Evolutionary conservation across 1,140 invertebrate genomes (phyloP), one percentile per base, ranked within the genome.

Genomic region (Neodiprion pinetum): DNA sequence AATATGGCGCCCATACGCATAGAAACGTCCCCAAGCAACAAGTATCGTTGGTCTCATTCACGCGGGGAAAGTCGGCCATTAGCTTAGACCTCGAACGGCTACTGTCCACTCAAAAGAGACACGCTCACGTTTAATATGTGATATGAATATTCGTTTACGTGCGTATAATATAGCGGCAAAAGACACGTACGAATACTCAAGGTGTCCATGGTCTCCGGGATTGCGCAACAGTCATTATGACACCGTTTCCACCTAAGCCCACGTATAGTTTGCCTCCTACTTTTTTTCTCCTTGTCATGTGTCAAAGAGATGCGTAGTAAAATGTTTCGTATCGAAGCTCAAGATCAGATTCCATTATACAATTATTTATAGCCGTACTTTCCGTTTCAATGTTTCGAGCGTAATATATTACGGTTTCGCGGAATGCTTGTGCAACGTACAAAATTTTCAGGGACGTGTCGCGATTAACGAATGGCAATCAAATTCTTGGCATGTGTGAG

Each of bases 151-250:
- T 14, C 53, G 53, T 61, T 9, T 61, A 40, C 28, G 53, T 12
- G 53, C 53, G 53, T 61, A 17, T 12, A 61, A 17, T 61, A 40
- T 40, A 61, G 0, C 28, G 53, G 9, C 53, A 17, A 14, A 61
- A 61, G 53, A 61, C 53, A 61, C 53, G n/a, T 17, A 61, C 9
- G 53, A 9, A 61, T 61, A 61, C 53, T 17, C 11, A 61, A 61
- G 53, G 53, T 61, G 53, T 61, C 53, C 53, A 61, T 61, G 28
- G 28, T 40, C 28, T 40, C n/a, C 9, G 11, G 53, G 4, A 17
- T 61, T 61, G 53, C 53, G 53, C n/a, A 61, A 61, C 53, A 17
- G n/a, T 61, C 53, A 61, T 61, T 61, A 61, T 61, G 53, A 61
- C 53, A 61, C 9, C 53, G 53, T 61, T 61, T 12, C 53, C 53